Evolutionary conservation across 1,140 invertebrate species (phyloP).

Genomic region (Drosophila bocki): DNA sequence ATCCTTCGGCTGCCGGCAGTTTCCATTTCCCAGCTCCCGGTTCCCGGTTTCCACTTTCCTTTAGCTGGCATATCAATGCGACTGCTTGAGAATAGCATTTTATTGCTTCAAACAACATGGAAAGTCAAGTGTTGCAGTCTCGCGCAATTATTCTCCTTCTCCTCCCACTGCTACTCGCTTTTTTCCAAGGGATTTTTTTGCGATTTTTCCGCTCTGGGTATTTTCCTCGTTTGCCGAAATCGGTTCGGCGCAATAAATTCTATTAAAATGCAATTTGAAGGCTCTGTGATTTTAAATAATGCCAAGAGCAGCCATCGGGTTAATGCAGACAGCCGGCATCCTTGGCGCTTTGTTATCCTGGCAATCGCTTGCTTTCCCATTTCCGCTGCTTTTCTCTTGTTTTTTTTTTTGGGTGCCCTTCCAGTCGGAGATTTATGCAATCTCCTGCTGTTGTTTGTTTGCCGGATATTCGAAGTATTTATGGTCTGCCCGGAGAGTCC

Average conservation of each 20-base stretch:
- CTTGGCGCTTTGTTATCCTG: conserved; percentile 53
- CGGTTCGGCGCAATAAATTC: conserved; percentile 80
- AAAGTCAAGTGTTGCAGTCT: conserved; percentile 82
- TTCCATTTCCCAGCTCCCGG: conserved; percentile 10
- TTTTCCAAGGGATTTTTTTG: conserved; percentile 6
- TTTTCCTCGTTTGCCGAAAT: conserved; percentile 44
- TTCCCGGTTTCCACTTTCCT: conserved; percentile 1
- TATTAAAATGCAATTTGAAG: conserved; percentile 84
- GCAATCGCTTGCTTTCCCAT: conserved; percentile 18
- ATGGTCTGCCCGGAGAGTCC: conserved; percentile 43
- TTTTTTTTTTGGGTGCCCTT: conserved; percentile 8
- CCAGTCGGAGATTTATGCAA: conserved; percentile 70
- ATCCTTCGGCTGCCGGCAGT: conserved; percentile 4
- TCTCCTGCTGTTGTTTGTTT: conserved; percentile 41
- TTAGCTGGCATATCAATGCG: conserved; percentile 49
- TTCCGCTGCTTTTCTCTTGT: conserved; percentile 9
- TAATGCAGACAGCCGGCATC: conserved; percentile 60
- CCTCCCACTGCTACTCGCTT: not conserved
- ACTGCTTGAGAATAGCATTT: conserved; percentile 73
- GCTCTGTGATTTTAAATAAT: conserved; percentile 82
- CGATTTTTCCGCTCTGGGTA: conserved; percentile 22
- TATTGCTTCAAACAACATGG: conserved; percentile 76
- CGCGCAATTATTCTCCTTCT: conserved; percentile 59
- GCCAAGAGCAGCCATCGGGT: conserved; percentile 59
- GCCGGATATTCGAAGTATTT: conserved; percentile 55